Evolutionary conservation across 2,888 invertebrate species (phyloP), one percentile per base, ranked within the genome.

Genomic region (Lysandra bellargus): DNA sequence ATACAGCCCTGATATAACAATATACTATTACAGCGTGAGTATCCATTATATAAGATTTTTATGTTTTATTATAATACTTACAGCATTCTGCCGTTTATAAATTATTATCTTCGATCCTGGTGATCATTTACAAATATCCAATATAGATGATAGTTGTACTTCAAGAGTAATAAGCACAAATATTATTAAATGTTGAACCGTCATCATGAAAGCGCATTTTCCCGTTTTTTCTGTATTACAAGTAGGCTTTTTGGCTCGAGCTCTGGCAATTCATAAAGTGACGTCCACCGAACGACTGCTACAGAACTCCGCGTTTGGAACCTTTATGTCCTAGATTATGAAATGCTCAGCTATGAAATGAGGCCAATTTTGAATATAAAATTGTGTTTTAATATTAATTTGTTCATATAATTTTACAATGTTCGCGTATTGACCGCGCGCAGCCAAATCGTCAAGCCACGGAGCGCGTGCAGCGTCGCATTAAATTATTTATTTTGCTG

Each of bases 401-500:
- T 53, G 4, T 75, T 30, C 75, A 23, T 49, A 14, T 75, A 7
- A 30, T 9, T 30, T 33, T 14, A 23, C 75, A 53, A 23, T 7
- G 30, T 7, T 12, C 53, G 17, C 40, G 49, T 9, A 49, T 49
- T 49, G 12, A 0, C 49, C 9, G 74, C 12, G 57, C 76, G 53
- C 76, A 53, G 76, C 33, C 44, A 75, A 49, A 33, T 57, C 74
- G n/a, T 74, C 6, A 74, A 74, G 57, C 23, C 33, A 76, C 57
- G 57, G 37, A 60, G 75, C 79, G 81, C 81, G 79, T 79, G 80
- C 77, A 80, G 80, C 60, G 57, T 60, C 79, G 79, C 60, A 79
- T 80, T 78, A 40, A 80, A 69, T 80, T 81, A 82, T 82, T 82
- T 82, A 81, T 82, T 80, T 81, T 72, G 79, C 79, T 80, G 80